Percentiles rank a stretch among this genome's conserved stretches.
Evolutionary conservation across 2,888 invertebrate genomes (phyloP).

Genomic region (Callosobruchus maculatus): DNA sequence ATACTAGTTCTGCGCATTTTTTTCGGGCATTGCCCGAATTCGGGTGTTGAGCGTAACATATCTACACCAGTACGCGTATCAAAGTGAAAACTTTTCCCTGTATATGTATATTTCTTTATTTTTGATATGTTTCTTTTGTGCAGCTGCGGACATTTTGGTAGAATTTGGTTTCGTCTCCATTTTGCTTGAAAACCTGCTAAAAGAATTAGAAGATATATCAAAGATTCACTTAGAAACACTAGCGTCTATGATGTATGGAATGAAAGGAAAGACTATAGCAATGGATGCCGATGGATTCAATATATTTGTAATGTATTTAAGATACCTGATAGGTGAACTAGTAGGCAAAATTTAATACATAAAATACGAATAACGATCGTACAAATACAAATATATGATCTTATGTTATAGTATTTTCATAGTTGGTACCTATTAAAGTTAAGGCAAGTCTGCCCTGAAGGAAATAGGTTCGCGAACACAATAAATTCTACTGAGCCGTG

Average conservation of each 20-base stretch:
- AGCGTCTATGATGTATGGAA: constrained; percentile 40
- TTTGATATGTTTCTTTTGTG: not conserved
- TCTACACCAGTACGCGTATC: too few species aligned
- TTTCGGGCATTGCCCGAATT: too few species aligned
- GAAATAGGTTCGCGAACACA: too few species aligned
- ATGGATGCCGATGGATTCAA: constrained; percentile 42
- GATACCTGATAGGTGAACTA: not conserved
- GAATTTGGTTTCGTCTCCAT: constrained; percentile 41
- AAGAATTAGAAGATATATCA: constrained; percentile 39
- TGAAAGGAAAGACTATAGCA: constrained; percentile 41
- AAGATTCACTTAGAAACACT: constrained; percentile 44
- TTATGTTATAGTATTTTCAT: too few species aligned
- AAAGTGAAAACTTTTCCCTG: not conserved
- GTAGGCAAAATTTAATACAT: not conserved
- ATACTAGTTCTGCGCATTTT: too few species aligned
- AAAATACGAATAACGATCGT: constrained; percentile 1
- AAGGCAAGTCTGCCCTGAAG: too few species aligned
- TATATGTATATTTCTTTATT: not conserved
- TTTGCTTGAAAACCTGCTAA: constrained; percentile 35
- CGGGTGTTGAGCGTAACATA: too few species aligned
- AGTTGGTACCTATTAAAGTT: too few species aligned
- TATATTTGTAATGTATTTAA: constrained; percentile 33
- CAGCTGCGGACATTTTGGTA: constrained; percentile 46
- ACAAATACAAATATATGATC: too few species aligned
- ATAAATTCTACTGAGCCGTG: too few species aligned